Evolutionary conservation across 2,888 invertebrate species (phyloP).

Genomic region (Parochlus steinenii): DNA sequence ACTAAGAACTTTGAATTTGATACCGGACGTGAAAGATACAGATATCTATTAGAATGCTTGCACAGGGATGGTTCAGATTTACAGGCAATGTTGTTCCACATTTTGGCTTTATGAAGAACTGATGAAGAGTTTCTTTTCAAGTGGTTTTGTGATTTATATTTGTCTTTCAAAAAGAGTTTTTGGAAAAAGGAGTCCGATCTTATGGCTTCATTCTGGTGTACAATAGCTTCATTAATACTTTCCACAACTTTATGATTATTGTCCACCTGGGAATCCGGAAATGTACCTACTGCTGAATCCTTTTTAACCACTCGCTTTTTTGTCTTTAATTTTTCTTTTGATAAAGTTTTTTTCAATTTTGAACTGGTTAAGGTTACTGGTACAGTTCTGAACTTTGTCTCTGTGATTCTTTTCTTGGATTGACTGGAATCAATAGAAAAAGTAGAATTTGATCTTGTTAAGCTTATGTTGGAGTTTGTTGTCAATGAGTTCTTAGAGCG

Average conservation of each 20-base stretch:
- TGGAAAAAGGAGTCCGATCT: constrained; percentile 52
- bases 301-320: constrained; percentile 15
- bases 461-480: constrained; percentile 22
- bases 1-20: constrained; percentile 53
- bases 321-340: constrained; percentile 15
- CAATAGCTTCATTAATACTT: constrained; percentile 31
- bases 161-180: constrained; percentile 45
- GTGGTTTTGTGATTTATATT: constrained; percentile 14
- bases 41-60: constrained; percentile 43
- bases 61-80: constrained; percentile 39
- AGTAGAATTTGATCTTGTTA: constrained; percentile 28
- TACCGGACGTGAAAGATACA: constrained; percentile 51
- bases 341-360: constrained; percentile 16
- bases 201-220: constrained; percentile 39
- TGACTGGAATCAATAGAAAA: constrained; percentile 27
- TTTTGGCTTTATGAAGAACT: constrained; percentile 50
- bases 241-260: constrained; percentile 12
- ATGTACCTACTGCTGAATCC: constrained; percentile 9
- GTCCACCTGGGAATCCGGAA: constrained; percentile 11
- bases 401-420: constrained; percentile 16
- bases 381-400: constrained; percentile 3
- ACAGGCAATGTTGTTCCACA: constrained; percentile 41
- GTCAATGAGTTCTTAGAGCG: constrained; percentile 17
- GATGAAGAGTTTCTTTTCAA: constrained; percentile 34
- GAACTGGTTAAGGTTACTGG: constrained; percentile 15